phyloP scores from a whole-genome alignment of 2,113 vertebrate genomes.

The Taxidea taxus region DNA sequence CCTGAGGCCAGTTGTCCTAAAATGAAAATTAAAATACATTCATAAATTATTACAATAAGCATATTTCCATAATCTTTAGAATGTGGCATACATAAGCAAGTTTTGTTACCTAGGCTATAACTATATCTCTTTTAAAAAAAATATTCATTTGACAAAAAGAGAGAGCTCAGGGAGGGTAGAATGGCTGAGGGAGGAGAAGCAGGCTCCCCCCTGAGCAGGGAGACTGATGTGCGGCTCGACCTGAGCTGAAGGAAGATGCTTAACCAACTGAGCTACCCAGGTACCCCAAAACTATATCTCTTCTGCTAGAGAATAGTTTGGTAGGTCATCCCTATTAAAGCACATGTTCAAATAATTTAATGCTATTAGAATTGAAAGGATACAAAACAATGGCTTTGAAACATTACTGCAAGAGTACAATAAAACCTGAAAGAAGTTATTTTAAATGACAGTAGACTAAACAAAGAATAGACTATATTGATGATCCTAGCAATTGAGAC shows the following conservation, averaged over 20 bases:
- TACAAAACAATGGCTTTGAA: neutral
- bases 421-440: neutral
- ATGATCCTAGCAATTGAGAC: neutral
- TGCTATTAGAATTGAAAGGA: neutral
- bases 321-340: neutral
- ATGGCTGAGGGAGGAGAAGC: neutral
- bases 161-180: neutral
- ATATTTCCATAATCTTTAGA: neutral
- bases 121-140: neutral
- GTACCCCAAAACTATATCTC: neutral
- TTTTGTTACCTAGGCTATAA: neutral
- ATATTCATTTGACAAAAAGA: neutral
- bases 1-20: neutral
- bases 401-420: neutral
- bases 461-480: neutral
- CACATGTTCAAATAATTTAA: neutral
- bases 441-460: conserved; percentile 22
- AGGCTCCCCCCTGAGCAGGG: neutral
- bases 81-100: neutral
- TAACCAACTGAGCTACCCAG: neutral
- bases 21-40: neutral
- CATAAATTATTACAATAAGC: neutral
- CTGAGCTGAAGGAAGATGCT: neutral
- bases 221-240: neutral
- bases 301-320: neutral